Base-by-base conservation (phyloP, 2,113 vertebrate genomes). In the Mustelus asterias region DNA sequence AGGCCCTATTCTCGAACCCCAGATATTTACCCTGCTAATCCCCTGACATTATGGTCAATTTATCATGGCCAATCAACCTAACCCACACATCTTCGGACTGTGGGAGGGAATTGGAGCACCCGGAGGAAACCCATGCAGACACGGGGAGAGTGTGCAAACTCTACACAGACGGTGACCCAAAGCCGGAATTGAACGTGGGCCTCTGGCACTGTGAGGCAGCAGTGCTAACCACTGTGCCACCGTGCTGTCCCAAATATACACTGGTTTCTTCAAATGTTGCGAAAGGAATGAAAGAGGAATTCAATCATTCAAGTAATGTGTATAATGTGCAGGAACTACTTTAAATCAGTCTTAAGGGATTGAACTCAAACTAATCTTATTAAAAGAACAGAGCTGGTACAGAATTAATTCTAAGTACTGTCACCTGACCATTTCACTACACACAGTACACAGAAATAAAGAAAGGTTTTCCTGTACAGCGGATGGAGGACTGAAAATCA, bases 241-340 rank as follows among this genome's bases (percentile, higher is more conserved):
- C 4, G 0, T 54, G 48, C 48, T 54, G 48, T 5, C 48, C 48
- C 48, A 18, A 22, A 86, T 18, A 54, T 54, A 88, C 20, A 3
- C 2, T 26, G 24, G 41, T 88, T 88, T 48, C 44, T 88, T 88
- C 24, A 89, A 89, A 29, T 89, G 26, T 29, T 29, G 26, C 22
- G 13, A 58, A 89, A 89, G 44, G 24, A 89, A 58, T 89, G 54
- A 58, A 89, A 89, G 48, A 89, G 44, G 86, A 89, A 89, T 89
- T 89, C 44, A 89, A 41, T 41, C 6, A 41, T 44, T 83, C 41
- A 83, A 58, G 48, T 89, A 54, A 11, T 54, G 44, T 88, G n/a
- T 54, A 54, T 44, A 80, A 18, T 80, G 80, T 83, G 80, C 80
- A 83, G 16, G 37, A 83, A 83, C 80, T 83, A 83, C 80, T 37